Evolutionary conservation across 2,797 vertebrate species (phyloP).

Genomic region (Phoeniculus purpureus): DNA sequence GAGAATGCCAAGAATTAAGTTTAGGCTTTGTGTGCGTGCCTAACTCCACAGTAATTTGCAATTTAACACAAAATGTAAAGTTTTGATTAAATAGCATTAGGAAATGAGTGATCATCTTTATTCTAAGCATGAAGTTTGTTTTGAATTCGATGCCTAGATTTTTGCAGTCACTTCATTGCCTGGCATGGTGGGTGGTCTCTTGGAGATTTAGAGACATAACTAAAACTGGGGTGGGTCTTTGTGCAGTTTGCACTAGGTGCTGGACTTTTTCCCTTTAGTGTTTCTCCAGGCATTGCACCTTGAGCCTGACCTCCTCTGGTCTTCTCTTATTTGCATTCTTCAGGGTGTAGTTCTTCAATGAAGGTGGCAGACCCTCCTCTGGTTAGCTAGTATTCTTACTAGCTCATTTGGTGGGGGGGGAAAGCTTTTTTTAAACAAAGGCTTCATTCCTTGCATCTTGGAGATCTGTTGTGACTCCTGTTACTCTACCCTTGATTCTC

Average conservation of each 20-base stretch:
- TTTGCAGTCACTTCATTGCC: neutral
- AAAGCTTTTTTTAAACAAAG: neutral
- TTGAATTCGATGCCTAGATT: neutral
- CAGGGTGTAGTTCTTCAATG: neutral
- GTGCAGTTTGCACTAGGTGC: neutral
- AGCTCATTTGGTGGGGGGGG: fast-evolving
- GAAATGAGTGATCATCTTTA: neutral
- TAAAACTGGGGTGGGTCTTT: neutral
- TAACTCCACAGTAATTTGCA: neutral
- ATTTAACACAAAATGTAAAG: neutral
- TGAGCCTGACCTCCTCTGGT: neutral
- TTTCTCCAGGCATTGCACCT: neutral
- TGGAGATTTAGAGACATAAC: neutral
- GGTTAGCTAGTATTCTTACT: no score
- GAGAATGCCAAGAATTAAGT: neutral
- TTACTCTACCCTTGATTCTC: neutral
- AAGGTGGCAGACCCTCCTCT: neutral
- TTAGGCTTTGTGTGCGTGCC: neutral
- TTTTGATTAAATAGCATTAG: neutral
- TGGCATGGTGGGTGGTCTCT: neutral
- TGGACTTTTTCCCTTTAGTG: neutral
- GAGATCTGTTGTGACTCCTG: neutral
- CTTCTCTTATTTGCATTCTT: neutral
- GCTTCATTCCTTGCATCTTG: neutral
- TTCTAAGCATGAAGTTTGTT: neutral